Evolutionary conservation across 2,888 invertebrate species (phyloP).

Genomic region (Patella ulyssiponensis): DNA sequence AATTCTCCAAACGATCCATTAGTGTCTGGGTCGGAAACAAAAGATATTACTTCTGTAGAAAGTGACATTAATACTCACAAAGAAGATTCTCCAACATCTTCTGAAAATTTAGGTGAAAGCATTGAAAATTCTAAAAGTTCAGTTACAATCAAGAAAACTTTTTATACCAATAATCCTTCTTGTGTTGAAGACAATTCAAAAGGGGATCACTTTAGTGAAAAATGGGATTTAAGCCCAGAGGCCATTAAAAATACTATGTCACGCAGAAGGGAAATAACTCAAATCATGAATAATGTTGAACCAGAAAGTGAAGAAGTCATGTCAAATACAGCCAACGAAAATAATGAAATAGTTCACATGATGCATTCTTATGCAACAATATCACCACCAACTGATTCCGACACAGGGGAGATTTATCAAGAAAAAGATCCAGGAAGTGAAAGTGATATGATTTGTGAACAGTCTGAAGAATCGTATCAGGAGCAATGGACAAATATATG

Average conservation of each 20-base stretch:
- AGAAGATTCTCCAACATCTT: no score
- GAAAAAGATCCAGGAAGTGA: conserved; percentile 14
- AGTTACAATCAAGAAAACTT: no score
- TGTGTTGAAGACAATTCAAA: no score
- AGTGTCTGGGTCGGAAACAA: conserved; percentile 3
- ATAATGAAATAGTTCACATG: conserved; percentile 49
- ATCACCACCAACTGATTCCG: neutral
- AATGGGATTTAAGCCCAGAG: conserved; percentile 34
- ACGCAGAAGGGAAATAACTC: conserved; percentile 24
- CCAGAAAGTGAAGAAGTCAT: neutral
- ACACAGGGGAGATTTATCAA: conserved; percentile 17
- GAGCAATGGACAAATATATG: conserved; percentile 61
- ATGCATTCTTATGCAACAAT: conserved; percentile 53
- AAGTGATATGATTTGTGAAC: conserved; percentile 3
- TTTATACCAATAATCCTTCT: no score
- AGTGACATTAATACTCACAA: conserved; percentile 3
- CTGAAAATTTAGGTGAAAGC: no score
- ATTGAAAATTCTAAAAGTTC: no score
- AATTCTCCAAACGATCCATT: conserved; percentile 18
- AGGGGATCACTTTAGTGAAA: conserved; percentile 12
- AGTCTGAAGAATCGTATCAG: conserved; percentile 35
- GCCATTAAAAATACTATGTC: conserved; percentile 38
- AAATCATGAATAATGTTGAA: neutral
- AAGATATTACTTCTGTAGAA: conserved; percentile 12
- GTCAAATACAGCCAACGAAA: conserved; percentile 35